These are phyloP conservation scores for Centropyge bicolor DNA, from an alignment of 2,797 vertebrate genomes.

Conservation along the genomic window DNA sequence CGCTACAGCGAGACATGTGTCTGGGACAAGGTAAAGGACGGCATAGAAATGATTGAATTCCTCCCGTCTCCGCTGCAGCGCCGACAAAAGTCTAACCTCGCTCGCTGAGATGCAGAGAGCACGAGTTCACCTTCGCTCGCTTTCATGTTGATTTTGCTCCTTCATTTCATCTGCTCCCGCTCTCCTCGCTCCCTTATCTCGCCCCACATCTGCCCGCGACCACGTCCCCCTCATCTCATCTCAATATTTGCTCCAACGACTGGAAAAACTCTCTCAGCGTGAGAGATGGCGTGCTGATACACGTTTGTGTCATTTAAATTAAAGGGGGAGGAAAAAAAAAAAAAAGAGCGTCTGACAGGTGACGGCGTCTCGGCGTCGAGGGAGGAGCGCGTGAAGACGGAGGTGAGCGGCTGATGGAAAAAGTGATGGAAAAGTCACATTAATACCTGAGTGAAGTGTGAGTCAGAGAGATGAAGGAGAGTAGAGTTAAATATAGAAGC, in stretches of 20 bases:
- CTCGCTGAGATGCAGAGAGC: not conserved
- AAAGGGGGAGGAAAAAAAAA: slow-evolving; percentile 10
- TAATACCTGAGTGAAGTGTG: slow-evolving; percentile 45
- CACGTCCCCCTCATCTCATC: slow-evolving; percentile 9
- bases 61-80: not conserved
- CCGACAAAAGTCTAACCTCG: slow-evolving; percentile 9
- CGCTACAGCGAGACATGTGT: not conserved
- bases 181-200: slow-evolving; percentile 16
- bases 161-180: slow-evolving; percentile 12
- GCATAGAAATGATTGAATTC: slow-evolving; percentile 1
- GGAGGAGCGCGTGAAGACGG: not conserved
- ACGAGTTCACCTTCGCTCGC: slow-evolving; percentile 28
- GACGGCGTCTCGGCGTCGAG: slow-evolving; percentile 25
- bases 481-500: slow-evolving; percentile 28
- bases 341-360: slow-evolving; percentile 17
- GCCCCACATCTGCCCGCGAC: not conserved
- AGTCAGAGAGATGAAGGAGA: slow-evolving; percentile 15
- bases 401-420: slow-evolving; percentile 30
- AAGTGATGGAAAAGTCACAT: slow-evolving; percentile 43
- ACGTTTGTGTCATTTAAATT: slow-evolving; percentile 31
- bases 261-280: slow-evolving; percentile 20
- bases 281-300: not conserved
- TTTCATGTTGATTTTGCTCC: slow-evolving; percentile 33
- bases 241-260: slow-evolving; percentile 43
- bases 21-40: not conserved